Evolutionary conservation across 2,797 vertebrate genomes (phyloP), one percentile per base, ranked within the genome.

Genomic region (Dipus sagitta): DNA sequence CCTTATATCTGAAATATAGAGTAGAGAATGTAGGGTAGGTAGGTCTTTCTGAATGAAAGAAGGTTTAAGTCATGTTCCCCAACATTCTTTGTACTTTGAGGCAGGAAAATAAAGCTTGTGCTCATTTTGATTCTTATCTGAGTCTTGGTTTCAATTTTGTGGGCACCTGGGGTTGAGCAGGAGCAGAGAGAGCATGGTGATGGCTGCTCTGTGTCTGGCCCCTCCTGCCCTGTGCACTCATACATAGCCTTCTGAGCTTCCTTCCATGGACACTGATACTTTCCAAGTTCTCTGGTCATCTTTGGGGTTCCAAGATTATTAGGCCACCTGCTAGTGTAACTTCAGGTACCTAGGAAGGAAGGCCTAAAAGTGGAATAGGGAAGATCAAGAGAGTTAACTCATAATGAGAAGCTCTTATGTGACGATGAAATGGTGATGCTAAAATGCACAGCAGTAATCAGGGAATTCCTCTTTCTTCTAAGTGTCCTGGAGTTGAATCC

Each of bases 81-180:
- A 74, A 81, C 17, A 81, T 17, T 32, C 6, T 32, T 23, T 72
- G 26, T 26, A 32, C 5, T 93, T 70, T 60, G 28, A 60, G 42
- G 18, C 64, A 68, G 24, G 42, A 42, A 8, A 79, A 93, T 52
- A 93, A 90, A 92, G 60, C n/a, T 86, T 38, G 81, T 84, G 42
- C 32, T 94, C 67, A 34, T 70, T 97, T 87, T 86, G 74, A 83
- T 90, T 47, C 52, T 96, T 13, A 68, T 90, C 60, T 90, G 65
- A 81, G 21, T 32, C 52, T 54, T 96, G 42, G 74, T 92, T 96
- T 95, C n/a, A 88, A 81, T 85, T 93, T 87, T 71, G n/a, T 86
- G 75, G 64, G n/a, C 47, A 91, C 4, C 52, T 38, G 38, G 30
- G 70, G 62, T 52, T 91, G 28, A 47, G 32, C 4, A 82, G 65